Evolutionary conservation across 2,888 invertebrate species (phyloP).

Genomic region (Tinea pellionella): DNA sequence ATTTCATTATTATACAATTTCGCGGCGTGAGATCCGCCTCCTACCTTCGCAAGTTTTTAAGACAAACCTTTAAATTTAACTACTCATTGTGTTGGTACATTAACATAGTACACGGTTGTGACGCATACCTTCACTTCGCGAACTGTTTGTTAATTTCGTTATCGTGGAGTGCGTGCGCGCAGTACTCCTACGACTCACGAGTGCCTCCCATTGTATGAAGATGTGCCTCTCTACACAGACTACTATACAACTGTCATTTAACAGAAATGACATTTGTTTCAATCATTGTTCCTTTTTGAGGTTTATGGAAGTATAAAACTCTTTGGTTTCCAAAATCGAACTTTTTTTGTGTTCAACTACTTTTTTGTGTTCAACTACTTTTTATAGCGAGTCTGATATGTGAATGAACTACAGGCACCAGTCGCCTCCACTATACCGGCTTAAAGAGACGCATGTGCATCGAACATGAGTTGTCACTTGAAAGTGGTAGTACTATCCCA

Average conservation of each 20-base stretch:
- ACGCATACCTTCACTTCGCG: slow-evolving; percentile 8
- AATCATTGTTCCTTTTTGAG: neutral
- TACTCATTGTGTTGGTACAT: neutral
- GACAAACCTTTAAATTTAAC: neutral
- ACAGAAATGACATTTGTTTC: neutral
- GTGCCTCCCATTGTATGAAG: slow-evolving; percentile 45
- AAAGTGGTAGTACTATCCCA: no score
- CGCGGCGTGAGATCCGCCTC: neutral
- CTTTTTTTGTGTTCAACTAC: no score
- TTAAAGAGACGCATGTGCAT: no score
- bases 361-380: no score
- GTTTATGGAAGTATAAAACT: neutral
- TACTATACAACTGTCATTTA: neutral
- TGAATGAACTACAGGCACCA: no score
- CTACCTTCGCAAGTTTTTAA: neutral
- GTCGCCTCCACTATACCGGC: no score
- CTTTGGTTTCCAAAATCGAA: no score
- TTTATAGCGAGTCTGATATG: no score
- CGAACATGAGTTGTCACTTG: no score
- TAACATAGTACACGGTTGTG: neutral
- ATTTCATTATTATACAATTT: neutral
- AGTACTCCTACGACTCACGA: slow-evolving; percentile 6
- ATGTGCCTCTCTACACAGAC: slow-evolving; percentile 21
- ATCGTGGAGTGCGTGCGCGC: neutral
- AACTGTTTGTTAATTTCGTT: neutral